These are phyloP conservation scores for Emydura subglobosa DNA, from an alignment of 2,113 vertebrate genomes.

Conservation along the genomic window DNA sequence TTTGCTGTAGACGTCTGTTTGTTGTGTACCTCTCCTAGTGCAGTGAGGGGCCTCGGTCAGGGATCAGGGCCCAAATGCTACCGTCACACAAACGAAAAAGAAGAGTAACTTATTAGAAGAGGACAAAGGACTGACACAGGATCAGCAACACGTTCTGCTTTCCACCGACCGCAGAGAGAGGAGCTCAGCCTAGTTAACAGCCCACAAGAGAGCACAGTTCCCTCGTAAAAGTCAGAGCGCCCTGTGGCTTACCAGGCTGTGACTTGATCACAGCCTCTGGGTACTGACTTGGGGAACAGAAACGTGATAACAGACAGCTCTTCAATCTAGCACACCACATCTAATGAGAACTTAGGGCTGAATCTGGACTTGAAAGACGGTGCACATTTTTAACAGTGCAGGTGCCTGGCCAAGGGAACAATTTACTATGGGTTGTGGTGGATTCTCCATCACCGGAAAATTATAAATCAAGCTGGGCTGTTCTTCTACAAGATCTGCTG, in stretches of 20 bases:
- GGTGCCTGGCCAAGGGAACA: background rate
- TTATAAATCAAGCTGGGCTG: background rate
- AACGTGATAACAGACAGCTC: background rate
- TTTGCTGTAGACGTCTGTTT: background rate
- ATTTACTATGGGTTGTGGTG: background rate
- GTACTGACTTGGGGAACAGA: background rate
- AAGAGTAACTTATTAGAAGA: background rate
- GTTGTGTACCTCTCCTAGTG: background rate
- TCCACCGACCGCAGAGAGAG: background rate
- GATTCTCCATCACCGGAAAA: background rate
- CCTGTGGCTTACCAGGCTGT: accelerated
- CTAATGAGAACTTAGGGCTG: background rate
- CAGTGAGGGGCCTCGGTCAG: background rate
- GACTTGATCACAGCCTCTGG: background rate
- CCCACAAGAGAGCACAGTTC: background rate
- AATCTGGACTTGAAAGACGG: background rate
- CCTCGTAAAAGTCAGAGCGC: background rate
- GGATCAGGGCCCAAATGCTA: background rate
- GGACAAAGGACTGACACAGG: background rate
- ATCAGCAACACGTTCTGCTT: background rate
- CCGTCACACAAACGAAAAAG: background rate
- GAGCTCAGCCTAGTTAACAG: background rate
- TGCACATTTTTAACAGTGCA: background rate
- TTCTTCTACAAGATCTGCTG: background rate
- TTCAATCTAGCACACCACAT: background rate